Percentiles rank a stretch among this genome's conserved stretches.
Conservation (phyloP, 2,113 vertebrate species). For the Philantomba maxwellii region DNA sequence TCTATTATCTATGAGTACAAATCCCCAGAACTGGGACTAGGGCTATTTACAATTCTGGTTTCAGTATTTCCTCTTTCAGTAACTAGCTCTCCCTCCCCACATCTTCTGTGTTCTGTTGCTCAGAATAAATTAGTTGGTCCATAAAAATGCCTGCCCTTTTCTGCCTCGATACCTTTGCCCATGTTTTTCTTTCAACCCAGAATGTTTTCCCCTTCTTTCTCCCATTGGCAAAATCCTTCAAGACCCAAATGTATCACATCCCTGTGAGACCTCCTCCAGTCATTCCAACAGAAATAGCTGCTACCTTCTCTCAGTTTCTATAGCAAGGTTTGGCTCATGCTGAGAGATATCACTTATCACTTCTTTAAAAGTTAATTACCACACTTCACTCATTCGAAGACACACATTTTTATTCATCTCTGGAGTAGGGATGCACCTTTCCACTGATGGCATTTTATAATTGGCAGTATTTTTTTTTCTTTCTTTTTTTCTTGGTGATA, state of each 20-base stretch:
- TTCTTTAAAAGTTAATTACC: slow-evolving; percentile 61
- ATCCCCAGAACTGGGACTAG: not conserved
- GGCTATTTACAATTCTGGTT: not conserved
- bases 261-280: not conserved
- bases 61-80: not conserved
- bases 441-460: slow-evolving; percentile 12
- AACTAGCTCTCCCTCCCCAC: not conserved
- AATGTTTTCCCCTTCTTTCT: slow-evolving; percentile 6
- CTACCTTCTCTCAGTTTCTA: slow-evolving; percentile 23
- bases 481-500: not conserved
- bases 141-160: not conserved
- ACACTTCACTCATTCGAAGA: slow-evolving; percentile 34
- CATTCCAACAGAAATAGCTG: slow-evolving; percentile 22
- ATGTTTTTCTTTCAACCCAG: not conserved
- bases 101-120: not conserved
- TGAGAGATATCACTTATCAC: slow-evolving; percentile 48
- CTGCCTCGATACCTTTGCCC: not conserved
- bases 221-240: not conserved
- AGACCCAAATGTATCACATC: not conserved
- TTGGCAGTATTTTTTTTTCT: not conserved
- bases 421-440: not conserved
- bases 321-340: slow-evolving; percentile 14
- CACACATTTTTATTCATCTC: not conserved
- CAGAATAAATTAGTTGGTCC: not conserved
- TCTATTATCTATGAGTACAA: not conserved